Evolutionary conservation across 1,140 invertebrate genomes (phyloP).

Genomic region (Agrilus planipennis): DNA sequence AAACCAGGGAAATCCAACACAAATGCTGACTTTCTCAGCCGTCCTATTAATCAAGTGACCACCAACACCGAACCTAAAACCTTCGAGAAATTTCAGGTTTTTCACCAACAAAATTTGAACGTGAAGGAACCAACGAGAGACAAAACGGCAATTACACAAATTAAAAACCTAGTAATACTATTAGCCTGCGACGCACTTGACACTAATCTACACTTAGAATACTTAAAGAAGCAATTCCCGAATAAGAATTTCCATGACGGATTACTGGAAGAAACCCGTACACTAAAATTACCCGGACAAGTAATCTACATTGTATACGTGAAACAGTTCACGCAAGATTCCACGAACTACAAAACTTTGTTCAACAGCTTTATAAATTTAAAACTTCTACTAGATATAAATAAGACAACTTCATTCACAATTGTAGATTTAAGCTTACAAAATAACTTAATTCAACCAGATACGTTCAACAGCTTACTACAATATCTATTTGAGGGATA

Average conservation of each 20-base stretch:
- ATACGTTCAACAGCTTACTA: background rate
- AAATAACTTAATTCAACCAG: background rate
- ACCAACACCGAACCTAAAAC: background rate
- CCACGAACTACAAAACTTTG: background rate
- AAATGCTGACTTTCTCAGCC: constrained; percentile 1
- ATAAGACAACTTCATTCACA: constrained; percentile 1
- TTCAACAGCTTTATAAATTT: constrained; percentile 2
- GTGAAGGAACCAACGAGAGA: background rate
- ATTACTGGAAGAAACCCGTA: no score
- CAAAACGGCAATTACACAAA: background rate
- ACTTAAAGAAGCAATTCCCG: background rate
- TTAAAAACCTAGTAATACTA: background rate
- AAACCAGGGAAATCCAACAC: constrained; percentile 2
- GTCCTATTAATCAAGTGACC: background rate
- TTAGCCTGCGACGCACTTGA: constrained; percentile 1
- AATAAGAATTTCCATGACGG: no score
- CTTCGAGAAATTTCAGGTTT: constrained; percentile 9
- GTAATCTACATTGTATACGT: constrained; percentile 1
- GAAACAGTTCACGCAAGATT: background rate
- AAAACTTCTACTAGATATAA: background rate
- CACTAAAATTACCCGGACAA: background rate
- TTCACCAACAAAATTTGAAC: background rate
- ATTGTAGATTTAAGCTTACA: background rate
- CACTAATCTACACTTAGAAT: background rate
- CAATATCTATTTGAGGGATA: background rate